Evolutionary conservation across 2,113 vertebrate species (phyloP).

Genomic region (Pantherophis guttatus): DNA sequence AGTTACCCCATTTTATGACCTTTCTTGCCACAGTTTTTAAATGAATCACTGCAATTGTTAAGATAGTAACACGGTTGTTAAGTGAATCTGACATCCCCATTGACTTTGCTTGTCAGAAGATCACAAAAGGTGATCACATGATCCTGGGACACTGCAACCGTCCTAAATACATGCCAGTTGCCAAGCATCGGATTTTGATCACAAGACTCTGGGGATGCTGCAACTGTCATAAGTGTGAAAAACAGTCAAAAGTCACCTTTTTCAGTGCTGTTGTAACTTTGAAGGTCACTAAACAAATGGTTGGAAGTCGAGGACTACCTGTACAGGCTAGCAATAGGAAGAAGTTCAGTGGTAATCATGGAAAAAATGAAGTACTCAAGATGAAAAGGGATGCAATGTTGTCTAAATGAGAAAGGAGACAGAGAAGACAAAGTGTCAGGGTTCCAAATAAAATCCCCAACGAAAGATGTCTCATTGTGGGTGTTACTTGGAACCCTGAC

Average conservation of each 20-base stretch:
- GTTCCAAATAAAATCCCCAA: no score
- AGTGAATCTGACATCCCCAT: not conserved
- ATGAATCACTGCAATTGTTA: not conserved
- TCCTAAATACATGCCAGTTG: not conserved
- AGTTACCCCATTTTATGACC: not conserved
- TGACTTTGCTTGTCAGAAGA: not conserved
- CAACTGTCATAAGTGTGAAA: not conserved
- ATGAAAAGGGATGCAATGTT: not conserved
- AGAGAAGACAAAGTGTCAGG: no score
- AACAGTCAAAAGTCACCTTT: not conserved
- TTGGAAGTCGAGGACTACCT: not conserved
- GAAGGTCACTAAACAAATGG: not conserved
- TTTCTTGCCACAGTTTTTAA: not conserved
- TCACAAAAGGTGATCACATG: not conserved
- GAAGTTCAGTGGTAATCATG: not conserved
- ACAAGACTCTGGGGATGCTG: not conserved
- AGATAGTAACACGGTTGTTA: not conserved
- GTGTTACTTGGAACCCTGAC: no score
- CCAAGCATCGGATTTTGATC: not conserved
- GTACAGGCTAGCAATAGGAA: not conserved
- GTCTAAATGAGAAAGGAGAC: not conserved
- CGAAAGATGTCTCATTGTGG: no score
- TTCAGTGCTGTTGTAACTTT: not conserved
- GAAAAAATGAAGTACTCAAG: not conserved
- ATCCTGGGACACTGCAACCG: not conserved